phyloP scores from a whole-genome alignment of 1,140 invertebrate species.

The Pseudomyrmex sp. region DNA sequence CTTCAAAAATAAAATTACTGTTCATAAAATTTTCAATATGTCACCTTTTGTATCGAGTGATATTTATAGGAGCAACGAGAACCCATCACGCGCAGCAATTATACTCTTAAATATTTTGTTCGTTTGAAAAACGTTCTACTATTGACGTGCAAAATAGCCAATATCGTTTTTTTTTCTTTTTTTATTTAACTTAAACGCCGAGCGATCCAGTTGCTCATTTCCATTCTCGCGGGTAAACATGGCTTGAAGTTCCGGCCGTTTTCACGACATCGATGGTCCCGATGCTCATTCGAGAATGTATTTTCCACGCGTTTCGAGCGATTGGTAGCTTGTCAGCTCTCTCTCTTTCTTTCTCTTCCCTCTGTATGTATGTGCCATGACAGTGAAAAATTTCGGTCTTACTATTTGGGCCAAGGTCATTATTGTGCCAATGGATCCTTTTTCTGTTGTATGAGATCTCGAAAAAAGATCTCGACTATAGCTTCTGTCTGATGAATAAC shows the following conservation, averaged over 20 bases:
- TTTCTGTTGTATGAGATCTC: neutral
- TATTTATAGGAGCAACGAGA: neutral
- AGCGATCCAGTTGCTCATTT: slow-evolving; percentile 25
- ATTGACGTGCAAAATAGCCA: slow-evolving; percentile 13
- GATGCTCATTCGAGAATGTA: slow-evolving; percentile 29
- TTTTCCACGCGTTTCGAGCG: slow-evolving; percentile 34
- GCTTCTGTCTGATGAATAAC: neutral
- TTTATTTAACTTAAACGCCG: slow-evolving; percentile 6
- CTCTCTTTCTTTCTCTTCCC: no score
- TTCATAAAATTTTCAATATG: neutral
- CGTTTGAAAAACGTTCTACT: neutral
- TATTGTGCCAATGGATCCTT: neutral
- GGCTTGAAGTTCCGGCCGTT: slow-evolving; percentile 46
- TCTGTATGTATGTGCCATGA: neutral
- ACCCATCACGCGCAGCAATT: neutral
- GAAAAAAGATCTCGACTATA: neutral
- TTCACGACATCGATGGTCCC: slow-evolving; percentile 8
- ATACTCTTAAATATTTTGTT: slow-evolving; percentile 8
- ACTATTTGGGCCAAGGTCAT: neutral
- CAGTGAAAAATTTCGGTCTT: slow-evolving; percentile 15
- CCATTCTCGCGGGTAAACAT: slow-evolving; percentile 44
- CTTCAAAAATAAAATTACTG: no score
- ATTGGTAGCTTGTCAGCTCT: neutral
- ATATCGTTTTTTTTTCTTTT: slow-evolving; percentile 26
- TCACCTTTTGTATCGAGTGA: neutral